Conservation (phyloP, 1,140 invertebrate species). For the Colletes latitarsis region DNA sequence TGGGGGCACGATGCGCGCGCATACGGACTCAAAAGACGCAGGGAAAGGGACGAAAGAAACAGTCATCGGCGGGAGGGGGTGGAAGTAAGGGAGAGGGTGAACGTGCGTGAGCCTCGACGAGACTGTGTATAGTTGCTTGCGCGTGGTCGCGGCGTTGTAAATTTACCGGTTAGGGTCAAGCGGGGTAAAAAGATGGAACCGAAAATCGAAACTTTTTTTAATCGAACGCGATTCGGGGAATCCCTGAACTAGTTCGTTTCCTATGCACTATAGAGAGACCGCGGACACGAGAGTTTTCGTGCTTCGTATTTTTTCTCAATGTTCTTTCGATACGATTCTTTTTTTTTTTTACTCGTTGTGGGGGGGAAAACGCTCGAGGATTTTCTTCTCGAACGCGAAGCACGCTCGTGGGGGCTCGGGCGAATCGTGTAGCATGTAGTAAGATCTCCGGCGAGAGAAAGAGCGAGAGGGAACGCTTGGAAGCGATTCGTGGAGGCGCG, state of each 20-base stretch:
- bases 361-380: conserved; percentile 13
- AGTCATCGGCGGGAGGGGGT: conserved; percentile 13
- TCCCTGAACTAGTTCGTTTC: neutral
- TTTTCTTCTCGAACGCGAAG: conserved; percentile 31
- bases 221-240: neutral
- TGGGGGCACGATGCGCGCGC: conserved; percentile 50
- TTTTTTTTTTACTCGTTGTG: neutral
- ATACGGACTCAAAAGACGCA: conserved; percentile 34
- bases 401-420: neutral
- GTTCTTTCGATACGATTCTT: neutral
- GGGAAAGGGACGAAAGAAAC: conserved; percentile 37
- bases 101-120: conserved; percentile 37
- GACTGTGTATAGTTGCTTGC: conserved; percentile 29
- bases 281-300: neutral
- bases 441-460: conserved; percentile 47
- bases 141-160: conserved; percentile 46
- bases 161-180: conserved; percentile 55
- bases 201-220: conserved; percentile 42
- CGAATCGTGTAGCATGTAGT: conserved; percentile 61
- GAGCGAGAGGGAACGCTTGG: conserved; percentile 53
- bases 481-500: conserved; percentile 47
- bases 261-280: neutral
- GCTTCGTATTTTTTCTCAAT: neutral
- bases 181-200: conserved; percentile 31
- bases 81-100: conserved; percentile 8